Evolutionary conservation across 2,888 invertebrate species (phyloP).

Genomic region (Xestia rhomboidea): DNA sequence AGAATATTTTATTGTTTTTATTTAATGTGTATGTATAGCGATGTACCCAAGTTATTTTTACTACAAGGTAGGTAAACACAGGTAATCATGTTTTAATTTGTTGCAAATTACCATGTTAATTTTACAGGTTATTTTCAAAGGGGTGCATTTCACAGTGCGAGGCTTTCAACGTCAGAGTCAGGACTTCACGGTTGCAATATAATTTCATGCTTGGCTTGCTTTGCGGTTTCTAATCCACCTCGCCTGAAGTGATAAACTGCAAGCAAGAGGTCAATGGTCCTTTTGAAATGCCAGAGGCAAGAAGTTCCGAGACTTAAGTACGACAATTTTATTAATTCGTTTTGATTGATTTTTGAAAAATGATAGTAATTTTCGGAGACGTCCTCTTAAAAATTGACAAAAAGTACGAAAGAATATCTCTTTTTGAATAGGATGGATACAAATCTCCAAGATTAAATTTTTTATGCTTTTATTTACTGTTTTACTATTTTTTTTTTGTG

Average conservation of each 20-base stretch:
- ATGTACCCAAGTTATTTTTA: too few species aligned
- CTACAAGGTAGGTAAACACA: too few species aligned
- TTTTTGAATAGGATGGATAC: too few species aligned
- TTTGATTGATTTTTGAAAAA: too few species aligned
- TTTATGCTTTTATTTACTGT: too few species aligned
- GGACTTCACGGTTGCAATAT: conserved; percentile 1
- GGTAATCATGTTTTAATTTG: not conserved
- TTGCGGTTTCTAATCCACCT: conserved; percentile 12
- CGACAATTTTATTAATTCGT: not conserved
- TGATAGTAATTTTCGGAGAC: not conserved
- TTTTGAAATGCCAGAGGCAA: not conserved
- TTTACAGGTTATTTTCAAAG: not conserved
- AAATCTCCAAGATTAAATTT: too few species aligned
- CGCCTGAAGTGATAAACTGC: not conserved
- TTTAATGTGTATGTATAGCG: too few species aligned
- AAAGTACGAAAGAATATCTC: too few species aligned
- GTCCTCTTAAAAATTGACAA: too few species aligned
- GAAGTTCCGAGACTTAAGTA: not conserved
- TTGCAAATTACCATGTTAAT: not conserved
- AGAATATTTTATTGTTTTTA: too few species aligned
- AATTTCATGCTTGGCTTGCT: conserved; percentile 20
- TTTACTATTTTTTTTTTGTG: too few species aligned
- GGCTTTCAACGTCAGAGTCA: conserved; percentile 12
- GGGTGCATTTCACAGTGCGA: not conserved
- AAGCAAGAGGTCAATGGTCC: not conserved